Evolutionary conservation across 2,888 invertebrate species (phyloP), one percentile per base, ranked within the genome.

Genomic region (Drosophila helvetica): DNA sequence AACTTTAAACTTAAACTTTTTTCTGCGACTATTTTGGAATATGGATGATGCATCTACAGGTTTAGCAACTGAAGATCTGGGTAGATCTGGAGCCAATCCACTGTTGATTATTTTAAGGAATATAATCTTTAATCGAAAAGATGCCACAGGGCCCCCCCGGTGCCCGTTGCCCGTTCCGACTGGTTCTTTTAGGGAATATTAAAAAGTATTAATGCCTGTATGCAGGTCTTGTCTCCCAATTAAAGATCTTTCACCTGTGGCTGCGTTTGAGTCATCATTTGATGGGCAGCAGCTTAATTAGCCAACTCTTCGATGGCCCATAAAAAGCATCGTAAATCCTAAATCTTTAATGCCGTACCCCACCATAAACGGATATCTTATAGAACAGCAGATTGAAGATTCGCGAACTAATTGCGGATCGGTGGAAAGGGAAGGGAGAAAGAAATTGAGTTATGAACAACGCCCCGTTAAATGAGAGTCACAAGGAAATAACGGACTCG

Each of bases 391-490:
- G 25, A 50, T 50, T 33, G 10, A 55, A 1, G 12, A 38, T 2
- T 38, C 38, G 38, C 38, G 2, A n/a, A 50, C 66, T 56, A 66
- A 66, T 66, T 66, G 56, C 65, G n/a, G 18, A 25, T 48, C 55
- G 50, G 18, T 48, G 22, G 42, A 12, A 54, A 43, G 8, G n/a
- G n/a, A n/a, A n/a, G 22, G 22, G 22, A 45, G 45, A 62, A 30
- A 50, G 48, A 57, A 48, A 57, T 63, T 71, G 65, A 74, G 45
- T 68, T 76, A 64, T 70, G 76, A 65, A 47, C 55, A 3, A 15
- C 17, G 10, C 30, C 25, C 48, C 22, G 22, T 8, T 48, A 7
- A 12, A 1, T 43, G 27, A 45, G n/a, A 22, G 43, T 30, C 42
- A 17, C 27, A 33, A 18, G 61, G 43, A 56, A 55, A 45, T 17